Conservation (phyloP, 2,888 invertebrate species). For the Ischnura elegans region DNA sequence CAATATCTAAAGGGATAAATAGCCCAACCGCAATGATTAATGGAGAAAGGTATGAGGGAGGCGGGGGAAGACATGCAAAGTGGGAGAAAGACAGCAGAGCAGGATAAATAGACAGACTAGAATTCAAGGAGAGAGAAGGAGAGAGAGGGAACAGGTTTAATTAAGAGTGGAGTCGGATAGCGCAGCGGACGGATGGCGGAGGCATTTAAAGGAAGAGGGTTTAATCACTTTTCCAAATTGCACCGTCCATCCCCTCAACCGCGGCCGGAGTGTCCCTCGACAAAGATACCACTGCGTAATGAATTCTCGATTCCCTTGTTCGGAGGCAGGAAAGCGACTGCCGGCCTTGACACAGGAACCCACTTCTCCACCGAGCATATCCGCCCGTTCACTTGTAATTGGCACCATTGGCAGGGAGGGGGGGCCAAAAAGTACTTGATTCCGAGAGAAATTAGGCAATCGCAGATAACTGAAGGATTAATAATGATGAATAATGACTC, state of each 20-base stretch:
- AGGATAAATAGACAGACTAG: background rate
- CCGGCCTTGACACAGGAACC: background rate
- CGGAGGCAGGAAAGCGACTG: background rate
- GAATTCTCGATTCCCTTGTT: background rate
- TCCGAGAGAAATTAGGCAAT: background rate
- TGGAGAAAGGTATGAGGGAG: background rate
- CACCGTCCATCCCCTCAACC: background rate
- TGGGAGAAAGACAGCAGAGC: no score
- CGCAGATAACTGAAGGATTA: no score
- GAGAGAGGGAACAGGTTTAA: background rate
- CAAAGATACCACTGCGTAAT: conserved; percentile 11
- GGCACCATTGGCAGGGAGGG: background rate
- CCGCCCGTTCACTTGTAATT: background rate
- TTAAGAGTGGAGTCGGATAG: background rate
- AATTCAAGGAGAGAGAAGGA: background rate
- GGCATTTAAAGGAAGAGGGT: background rate
- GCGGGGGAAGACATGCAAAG: no score
- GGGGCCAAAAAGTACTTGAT: background rate
- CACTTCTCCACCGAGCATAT: background rate
- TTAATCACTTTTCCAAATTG: conserved; percentile 31
- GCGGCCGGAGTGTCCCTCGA: background rate
- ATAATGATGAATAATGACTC: no score
- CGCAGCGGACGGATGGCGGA: background rate
- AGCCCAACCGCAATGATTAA: no score
- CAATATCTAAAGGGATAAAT: no score